These are phyloP conservation scores for Oncorhynchus clarkii DNA, from an alignment of 2,113 vertebrate species.

Conservation along the genomic window DNA sequence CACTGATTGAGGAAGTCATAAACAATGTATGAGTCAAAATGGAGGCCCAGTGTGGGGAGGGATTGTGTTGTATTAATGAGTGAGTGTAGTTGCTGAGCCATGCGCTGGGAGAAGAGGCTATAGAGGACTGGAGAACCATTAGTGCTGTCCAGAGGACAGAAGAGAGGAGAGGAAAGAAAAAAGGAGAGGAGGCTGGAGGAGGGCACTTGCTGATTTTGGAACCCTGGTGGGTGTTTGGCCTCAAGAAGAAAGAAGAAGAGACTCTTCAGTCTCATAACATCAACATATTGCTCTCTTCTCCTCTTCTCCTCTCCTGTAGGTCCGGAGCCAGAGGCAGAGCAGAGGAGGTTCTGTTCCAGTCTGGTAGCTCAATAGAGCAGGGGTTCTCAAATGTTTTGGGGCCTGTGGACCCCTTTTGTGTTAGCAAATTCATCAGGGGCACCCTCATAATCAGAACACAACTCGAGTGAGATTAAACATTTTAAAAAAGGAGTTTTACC, in stretches of 20 bases:
- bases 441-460: too few species aligned
- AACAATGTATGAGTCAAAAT: constrained; percentile 38
- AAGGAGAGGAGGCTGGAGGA: neutral
- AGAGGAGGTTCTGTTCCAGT: neutral
- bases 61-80: constrained; percentile 18
- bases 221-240: too few species aligned
- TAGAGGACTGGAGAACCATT: constrained; percentile 46
- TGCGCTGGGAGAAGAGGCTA: constrained; percentile 12
- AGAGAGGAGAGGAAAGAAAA: neutral
- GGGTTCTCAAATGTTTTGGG: too few species aligned
- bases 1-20: constrained; percentile 44
- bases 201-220: constrained; percentile 5
- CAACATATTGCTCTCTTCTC: neutral
- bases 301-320: constrained; percentile 16
- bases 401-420: too few species aligned
- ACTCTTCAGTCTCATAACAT: neutral
- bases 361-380: too few species aligned
- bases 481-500: too few species aligned
- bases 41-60: constrained; percentile 11
- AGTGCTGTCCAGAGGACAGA: constrained; percentile 53
- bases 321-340: neutral
- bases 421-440: too few species aligned
- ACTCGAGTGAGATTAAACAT: too few species aligned
- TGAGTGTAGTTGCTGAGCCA: constrained; percentile 18
- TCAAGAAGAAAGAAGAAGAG: neutral